Evolutionary conservation across 2,888 invertebrate species (phyloP).

Genomic region (Brachycybe producta): DNA sequence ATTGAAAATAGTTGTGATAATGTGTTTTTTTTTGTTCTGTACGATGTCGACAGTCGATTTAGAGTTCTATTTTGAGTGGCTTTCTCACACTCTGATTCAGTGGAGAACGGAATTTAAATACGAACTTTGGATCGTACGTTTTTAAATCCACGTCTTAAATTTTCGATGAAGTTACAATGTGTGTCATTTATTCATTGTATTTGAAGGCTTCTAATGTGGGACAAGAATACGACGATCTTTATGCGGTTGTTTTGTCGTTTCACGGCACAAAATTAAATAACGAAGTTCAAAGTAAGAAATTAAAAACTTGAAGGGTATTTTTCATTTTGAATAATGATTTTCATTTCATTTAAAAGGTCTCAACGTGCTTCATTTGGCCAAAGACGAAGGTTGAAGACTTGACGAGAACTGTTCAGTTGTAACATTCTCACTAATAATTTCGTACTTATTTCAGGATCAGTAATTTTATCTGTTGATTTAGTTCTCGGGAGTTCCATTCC

Average conservation of each 20-base stretch:
- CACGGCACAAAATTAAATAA: not conserved
- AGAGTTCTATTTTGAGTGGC: not conserved
- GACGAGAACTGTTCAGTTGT: too few species aligned
- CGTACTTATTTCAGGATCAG: too few species aligned
- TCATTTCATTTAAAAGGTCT: not conserved
- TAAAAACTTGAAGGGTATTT: not conserved
- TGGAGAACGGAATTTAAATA: not conserved
- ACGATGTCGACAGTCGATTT: not conserved
- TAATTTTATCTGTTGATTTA: too few species aligned
- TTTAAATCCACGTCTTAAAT: not conserved
- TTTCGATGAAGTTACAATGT: not conserved
- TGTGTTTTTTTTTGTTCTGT: too few species aligned
- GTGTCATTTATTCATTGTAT: not conserved
- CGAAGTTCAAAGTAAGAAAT: conserved; percentile 1
- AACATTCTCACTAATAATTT: too few species aligned
- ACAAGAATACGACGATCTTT: not conserved
- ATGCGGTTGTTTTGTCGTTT: not conserved
- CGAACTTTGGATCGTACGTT: conserved; percentile 2
- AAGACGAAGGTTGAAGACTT: not conserved
- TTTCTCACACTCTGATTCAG: not conserved
- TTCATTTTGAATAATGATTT: not conserved
- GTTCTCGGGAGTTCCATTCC: not conserved
- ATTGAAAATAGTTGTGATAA: too few species aligned
- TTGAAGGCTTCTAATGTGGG: not conserved
- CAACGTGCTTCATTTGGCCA: not conserved